These are phyloP conservation scores for Platichthys flesus DNA, from an alignment of 2,113 vertebrate genomes.

Conservation along the genomic window DNA sequence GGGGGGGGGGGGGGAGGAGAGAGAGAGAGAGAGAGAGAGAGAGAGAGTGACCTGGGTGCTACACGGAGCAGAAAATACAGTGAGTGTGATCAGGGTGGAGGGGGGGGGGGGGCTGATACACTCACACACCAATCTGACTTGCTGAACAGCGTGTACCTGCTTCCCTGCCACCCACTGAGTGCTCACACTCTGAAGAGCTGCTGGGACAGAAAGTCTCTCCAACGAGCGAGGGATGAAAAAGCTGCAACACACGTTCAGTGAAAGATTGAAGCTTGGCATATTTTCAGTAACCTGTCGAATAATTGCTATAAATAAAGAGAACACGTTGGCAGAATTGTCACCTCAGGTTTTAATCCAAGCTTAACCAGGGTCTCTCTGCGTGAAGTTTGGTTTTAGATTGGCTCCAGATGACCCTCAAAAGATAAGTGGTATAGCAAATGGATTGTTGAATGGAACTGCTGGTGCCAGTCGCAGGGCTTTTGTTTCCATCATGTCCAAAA, in stretches of 20 bases:
- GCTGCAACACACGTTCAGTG: not conserved
- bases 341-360: too few species aligned
- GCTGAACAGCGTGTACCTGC: constrained; percentile 41
- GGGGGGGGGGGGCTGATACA: constrained; percentile 3
- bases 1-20: constrained; percentile 45
- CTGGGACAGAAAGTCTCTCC: constrained; percentile 2
- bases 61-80: too few species aligned
- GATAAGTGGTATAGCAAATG: too few species aligned
- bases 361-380: not conserved
- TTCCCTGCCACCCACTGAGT: constrained; percentile 34
- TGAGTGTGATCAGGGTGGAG: too few species aligned
- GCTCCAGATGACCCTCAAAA: too few species aligned
- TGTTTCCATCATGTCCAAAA: too few species aligned
- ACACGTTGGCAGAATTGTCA: too few species aligned
- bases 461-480: too few species aligned
- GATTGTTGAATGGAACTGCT: too few species aligned
- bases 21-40: constrained; percentile 58
- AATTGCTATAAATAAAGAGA: too few species aligned
- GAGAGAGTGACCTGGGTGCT: constrained; percentile 53
- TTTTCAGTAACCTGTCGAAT: not conserved
- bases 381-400: too few species aligned
- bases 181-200: constrained; percentile 24
- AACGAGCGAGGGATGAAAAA: not conserved
- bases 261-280: not conserved
- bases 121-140: not conserved